Base-by-base conservation (phyloP, 1,140 invertebrate genomes). In the Homarus americanus region DNA sequence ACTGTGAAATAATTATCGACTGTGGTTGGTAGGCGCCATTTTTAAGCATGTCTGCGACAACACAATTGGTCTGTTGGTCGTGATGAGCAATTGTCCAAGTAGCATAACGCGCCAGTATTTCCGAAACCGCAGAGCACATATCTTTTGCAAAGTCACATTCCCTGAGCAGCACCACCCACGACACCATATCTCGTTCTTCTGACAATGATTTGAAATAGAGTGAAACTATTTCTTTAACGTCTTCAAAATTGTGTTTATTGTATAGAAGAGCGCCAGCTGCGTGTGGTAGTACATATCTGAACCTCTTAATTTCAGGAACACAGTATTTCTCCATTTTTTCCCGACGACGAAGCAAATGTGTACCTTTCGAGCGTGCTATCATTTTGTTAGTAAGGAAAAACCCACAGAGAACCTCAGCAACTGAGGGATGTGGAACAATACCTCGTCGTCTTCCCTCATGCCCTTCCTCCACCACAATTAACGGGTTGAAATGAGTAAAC, bases 161-260 rank as follows among this genome's bases (percentile, higher is more conserved):
- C 40, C 40, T 73, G 7, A 90, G 80, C 10, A 90, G 69, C n/a
- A 24, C 66, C 28, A 78, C 10, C 88, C 88, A 90, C 5, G 82
- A 44, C 3, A 53, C 20, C 72, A 90, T 83, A 36, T 90, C 82
- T 83, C 73, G 32, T 3, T 78, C 69, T 34, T 80, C 80, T 32
- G 15, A 20, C 53, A 90, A 53, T 1, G 80, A 75, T 24, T 28
- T 84, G 9, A 41, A 38, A 38, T 83, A 90, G 9, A 76, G 32
- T 7, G 72, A 17, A 15, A 69, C 88, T 34, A 90, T 83, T 63
- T 90, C 88, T 66, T 84, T 90, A 1, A 82, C 79, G 41, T 90
- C 88, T n/a, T 90, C 72, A 38, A 83, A 28, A 38, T 10, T 90
- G 80, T 90, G 88, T 58, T 83, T 90, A 41, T 63, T 90, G 41